phyloP scores from a whole-genome alignment of 2,797 vertebrate genomes.

The Vultur gryphus region DNA sequence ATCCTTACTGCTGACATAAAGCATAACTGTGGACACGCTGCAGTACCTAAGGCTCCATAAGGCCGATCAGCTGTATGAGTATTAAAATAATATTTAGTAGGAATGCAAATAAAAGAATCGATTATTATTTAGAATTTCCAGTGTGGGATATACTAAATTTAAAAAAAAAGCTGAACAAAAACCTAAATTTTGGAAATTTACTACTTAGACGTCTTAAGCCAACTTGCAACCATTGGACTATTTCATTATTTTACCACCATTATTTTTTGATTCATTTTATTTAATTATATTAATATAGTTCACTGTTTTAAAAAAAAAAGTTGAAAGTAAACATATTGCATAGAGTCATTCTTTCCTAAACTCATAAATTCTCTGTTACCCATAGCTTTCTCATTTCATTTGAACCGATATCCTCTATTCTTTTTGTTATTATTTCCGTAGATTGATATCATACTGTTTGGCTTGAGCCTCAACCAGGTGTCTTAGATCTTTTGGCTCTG shows the following conservation, averaged over 20 bases:
- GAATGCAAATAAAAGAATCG: neutral
- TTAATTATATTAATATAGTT: neutral
- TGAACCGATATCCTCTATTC: neutral
- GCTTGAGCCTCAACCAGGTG: neutral
- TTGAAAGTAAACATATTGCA: neutral
- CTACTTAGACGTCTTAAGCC: neutral
- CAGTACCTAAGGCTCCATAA: neutral
- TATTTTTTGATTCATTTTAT: neutral
- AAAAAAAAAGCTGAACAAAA: neutral
- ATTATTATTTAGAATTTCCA: neutral
- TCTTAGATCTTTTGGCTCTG: neutral
- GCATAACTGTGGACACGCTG: neutral
- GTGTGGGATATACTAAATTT: neutral
- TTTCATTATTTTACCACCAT: neutral
- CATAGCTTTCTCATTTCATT: neutral
- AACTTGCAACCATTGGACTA: neutral
- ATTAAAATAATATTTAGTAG: neutral
- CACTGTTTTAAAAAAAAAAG: neutral
- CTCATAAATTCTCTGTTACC: neutral
- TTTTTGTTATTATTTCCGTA: neutral
- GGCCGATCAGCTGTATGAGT: neutral
- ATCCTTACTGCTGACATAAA: neutral
- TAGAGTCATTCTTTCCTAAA: neutral
- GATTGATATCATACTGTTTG: neutral
- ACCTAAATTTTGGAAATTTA: neutral